Evolutionary conservation across 2,888 invertebrate genomes (phyloP).

Genomic region (Parnassius orleans): DNA sequence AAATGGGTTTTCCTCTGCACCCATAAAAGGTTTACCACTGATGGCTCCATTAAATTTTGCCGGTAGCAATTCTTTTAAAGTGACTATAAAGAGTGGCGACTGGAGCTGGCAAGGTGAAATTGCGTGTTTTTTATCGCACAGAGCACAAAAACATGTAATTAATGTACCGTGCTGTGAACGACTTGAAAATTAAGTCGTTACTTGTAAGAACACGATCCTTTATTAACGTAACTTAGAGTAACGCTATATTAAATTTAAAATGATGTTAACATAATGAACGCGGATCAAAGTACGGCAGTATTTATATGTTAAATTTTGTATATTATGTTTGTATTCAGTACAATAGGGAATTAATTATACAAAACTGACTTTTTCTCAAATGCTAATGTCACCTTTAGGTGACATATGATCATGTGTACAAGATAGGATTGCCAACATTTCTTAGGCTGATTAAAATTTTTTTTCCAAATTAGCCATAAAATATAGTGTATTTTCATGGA

Average conservation of each 20-base stretch:
- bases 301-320: too few species aligned
- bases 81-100: constrained; percentile 42
- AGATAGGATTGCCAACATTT: too few species aligned
- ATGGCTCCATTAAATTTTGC: constrained; percentile 45
- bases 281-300: too few species aligned
- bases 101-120: constrained; percentile 43
- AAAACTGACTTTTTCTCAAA: too few species aligned
- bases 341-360: too few species aligned
- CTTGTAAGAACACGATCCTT: constrained; percentile 16
- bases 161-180: constrained; percentile 21
- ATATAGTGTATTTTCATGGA: too few species aligned
- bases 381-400: too few species aligned
- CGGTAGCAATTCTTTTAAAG: constrained; percentile 50
- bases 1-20: not conserved
- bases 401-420: too few species aligned
- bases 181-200: constrained; percentile 25
- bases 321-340: too few species aligned
- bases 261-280: constrained; percentile 1
- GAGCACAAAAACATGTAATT: constrained; percentile 29
- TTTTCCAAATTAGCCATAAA: too few species aligned
- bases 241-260: constrained; percentile 16
- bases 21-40: constrained; percentile 6
- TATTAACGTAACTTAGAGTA: constrained; percentile 12
- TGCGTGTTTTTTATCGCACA: constrained; percentile 38
- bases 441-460: too few species aligned